Evolutionary conservation across 2,113 vertebrate species (phyloP).

Genomic region (Junco hyemalis): DNA sequence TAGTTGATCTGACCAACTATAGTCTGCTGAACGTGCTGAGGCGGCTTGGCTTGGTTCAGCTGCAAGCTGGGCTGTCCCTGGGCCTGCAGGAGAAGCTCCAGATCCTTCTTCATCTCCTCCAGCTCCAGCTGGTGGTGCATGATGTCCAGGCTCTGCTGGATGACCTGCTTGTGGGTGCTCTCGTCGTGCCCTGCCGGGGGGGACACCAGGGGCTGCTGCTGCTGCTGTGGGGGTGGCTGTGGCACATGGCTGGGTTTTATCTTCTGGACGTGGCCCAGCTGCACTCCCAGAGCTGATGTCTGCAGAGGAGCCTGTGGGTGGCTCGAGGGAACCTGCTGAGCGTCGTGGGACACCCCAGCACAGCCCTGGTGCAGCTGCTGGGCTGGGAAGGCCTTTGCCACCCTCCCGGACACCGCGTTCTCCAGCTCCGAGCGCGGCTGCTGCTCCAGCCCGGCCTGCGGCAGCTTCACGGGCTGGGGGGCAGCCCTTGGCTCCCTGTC

Average conservation of each 20-base stretch:
- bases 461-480: constrained; percentile 52
- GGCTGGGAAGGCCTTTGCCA: constrained; percentile 70
- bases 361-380: constrained; percentile 68
- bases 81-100: constrained; percentile 79
- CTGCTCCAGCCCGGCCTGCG: constrained; percentile 65
- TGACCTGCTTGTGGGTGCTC: constrained; percentile 62
- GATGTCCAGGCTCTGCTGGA: constrained; percentile 76
- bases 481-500: constrained; percentile 60
- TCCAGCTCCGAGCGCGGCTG: constrained; percentile 23
- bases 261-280: constrained; percentile 73
- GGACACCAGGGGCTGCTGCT: neutral
- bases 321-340: constrained; percentile 54
- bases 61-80: constrained; percentile 77
- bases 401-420: neutral
- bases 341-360: constrained; percentile 17
- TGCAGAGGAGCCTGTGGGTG: constrained; percentile 58
- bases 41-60: constrained; percentile 75
- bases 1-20: constrained; percentile 81
- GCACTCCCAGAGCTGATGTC: constrained; percentile 67
- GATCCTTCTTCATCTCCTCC: constrained; percentile 80
- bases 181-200: constrained; percentile 21
- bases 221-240: constrained; percentile 52
- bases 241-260: constrained; percentile 52
- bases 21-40: constrained; percentile 75
- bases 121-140: constrained; percentile 78